Evolutionary conservation across 2,113 vertebrate species (phyloP).

Genomic region (Dipodomys stephensi): DNA sequence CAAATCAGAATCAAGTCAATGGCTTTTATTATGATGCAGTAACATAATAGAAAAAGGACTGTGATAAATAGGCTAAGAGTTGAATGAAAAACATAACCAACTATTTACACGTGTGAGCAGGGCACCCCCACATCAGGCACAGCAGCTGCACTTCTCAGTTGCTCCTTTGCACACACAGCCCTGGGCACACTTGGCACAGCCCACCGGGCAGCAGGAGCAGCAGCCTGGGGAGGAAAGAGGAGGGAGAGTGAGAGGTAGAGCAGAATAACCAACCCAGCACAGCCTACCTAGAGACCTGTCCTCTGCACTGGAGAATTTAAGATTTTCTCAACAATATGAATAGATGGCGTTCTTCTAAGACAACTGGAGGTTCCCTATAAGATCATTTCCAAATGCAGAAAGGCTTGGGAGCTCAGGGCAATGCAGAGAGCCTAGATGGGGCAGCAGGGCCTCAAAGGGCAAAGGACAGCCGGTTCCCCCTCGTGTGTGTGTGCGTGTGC

Average conservation of each 20-base stretch:
- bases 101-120: not conserved
- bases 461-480: not conserved
- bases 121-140: constrained; percentile 77
- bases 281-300: too few species aligned
- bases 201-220: constrained; percentile 88
- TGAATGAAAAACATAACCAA: fast-evolving
- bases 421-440: not conserved
- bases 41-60: too few species aligned
- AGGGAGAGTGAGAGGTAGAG: not conserved
- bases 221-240: constrained; percentile 83
- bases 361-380: not conserved
- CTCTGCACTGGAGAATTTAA: too few species aligned
- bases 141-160: constrained; percentile 84
- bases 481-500: too few species aligned
- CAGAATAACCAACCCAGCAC: not conserved
- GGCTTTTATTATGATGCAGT: too few species aligned
- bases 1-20: too few species aligned
- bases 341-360: too few species aligned
- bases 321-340: too few species aligned
- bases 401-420: not conserved
- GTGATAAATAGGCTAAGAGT: too few species aligned
- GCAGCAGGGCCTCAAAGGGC: not conserved
- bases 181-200: constrained; percentile 84
- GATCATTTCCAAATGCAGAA: not conserved
- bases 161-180: constrained; percentile 90